A percentile compares a stretch with the other conserved stretches of the same genome.
Conservation (phyloP, 2,888 invertebrate species). For the Drosophila colorata region DNA sequence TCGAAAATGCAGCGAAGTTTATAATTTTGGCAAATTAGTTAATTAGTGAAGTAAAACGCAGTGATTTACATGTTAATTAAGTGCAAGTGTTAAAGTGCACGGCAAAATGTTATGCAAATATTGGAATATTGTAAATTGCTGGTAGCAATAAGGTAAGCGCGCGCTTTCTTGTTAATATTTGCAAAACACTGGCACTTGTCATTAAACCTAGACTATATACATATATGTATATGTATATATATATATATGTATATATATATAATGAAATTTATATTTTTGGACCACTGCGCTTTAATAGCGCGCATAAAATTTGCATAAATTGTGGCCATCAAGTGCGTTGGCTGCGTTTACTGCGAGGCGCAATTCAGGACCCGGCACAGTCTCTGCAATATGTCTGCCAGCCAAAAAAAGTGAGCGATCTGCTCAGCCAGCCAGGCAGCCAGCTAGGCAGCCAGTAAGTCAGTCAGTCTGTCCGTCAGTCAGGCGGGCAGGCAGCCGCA, state of each 20-base stretch:
- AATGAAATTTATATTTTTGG: constrained; percentile 48
- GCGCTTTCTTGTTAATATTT: neutral
- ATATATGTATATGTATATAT: neutral
- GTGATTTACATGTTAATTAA: neutral
- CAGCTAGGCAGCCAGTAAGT: neutral
- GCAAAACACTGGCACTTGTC: neutral
- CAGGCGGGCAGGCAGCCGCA: constrained; percentile 23
- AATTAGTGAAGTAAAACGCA: neutral
- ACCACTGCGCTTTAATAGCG: constrained; percentile 24
- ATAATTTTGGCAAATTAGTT: neutral
- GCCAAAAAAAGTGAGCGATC: constrained; percentile 26
- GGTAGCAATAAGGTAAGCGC: neutral
- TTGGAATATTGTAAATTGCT: neutral
- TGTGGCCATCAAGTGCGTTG: constrained; percentile 22
- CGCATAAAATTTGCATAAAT: constrained; percentile 51
- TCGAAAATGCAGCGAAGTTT: neutral
- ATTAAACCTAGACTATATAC: constrained; percentile 14
- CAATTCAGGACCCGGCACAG: constrained; percentile 1
- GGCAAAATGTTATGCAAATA: neutral
- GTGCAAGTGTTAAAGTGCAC: neutral
- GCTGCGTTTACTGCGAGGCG: constrained; percentile 6
- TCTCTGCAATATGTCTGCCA: constrained; percentile 11
- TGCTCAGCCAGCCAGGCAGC: constrained; percentile 5
- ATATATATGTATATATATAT: neutral
- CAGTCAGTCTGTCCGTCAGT: neutral